phyloP scores from a whole-genome alignment of 2,888 invertebrate genomes.

The Axea sp. region DNA sequence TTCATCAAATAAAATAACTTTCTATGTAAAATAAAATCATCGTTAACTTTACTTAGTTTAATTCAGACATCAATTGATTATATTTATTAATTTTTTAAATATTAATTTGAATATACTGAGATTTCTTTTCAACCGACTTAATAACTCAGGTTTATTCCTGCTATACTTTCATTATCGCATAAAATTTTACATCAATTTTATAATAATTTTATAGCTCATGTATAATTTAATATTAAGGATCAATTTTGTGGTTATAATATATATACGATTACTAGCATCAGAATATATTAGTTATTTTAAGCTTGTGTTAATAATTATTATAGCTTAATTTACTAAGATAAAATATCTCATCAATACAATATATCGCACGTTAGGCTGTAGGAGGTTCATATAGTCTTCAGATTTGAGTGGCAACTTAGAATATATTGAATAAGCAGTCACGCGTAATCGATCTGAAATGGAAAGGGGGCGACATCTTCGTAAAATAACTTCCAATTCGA shows the following conservation, averaged over 20 bases:
- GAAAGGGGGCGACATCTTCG: slow-evolving; percentile 26
- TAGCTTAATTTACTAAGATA: slow-evolving; percentile 40
- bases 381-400: slow-evolving; percentile 34
- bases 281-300: slow-evolving; percentile 39
- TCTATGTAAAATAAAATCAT: no score
- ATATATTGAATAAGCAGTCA: slow-evolving; percentile 51
- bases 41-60: no score
- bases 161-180: no score
- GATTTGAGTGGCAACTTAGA: slow-evolving; percentile 19
- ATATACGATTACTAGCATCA: slow-evolving; percentile 36
- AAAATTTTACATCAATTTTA: no score
- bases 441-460: slow-evolving; percentile 32
- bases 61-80: no score
- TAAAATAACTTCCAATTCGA: slow-evolving; percentile 41
- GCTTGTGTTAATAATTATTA: slow-evolving; percentile 51
- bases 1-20: no score
- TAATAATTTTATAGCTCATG: no score
- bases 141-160: no score
- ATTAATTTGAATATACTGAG: no score
- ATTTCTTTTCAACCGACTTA: no score
- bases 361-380: slow-evolving; percentile 29
- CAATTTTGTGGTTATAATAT: slow-evolving; percentile 33
- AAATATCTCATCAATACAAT: slow-evolving; percentile 42
- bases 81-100: no score
- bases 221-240: no score